A percentile compares a stretch with the other conserved stretches of the same genome.
Conservation (phyloP, 2,888 invertebrate genomes). For the Drosophila eohydei region DNA sequence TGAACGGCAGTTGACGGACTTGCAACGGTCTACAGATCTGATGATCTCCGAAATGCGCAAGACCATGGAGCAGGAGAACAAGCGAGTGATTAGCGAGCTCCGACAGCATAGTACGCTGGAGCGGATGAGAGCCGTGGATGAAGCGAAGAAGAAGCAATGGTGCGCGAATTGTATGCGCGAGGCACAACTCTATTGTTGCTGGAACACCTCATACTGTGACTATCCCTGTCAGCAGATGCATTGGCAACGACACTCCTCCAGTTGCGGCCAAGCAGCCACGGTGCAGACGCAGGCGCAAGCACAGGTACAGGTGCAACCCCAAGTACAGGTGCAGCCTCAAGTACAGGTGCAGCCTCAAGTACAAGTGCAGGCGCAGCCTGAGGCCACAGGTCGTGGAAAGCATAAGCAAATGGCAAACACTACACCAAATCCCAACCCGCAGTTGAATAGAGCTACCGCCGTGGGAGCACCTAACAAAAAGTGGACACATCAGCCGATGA, state of each 20-base stretch:
- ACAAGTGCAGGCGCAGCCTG: background rate
- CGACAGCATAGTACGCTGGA: conserved; percentile 89
- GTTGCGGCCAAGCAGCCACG: conserved; percentile 47
- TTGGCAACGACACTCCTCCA: conserved; percentile 90
- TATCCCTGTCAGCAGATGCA: conserved; percentile 94
- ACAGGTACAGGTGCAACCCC: background rate
- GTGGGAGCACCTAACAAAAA: conserved; percentile 49
- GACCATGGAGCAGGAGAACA: conserved; percentile 89
- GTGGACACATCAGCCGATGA: conserved; percentile 55
- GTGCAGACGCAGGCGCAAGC: conserved; percentile 26
- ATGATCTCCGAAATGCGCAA: conserved; percentile 89
- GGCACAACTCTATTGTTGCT: conserved; percentile 97
- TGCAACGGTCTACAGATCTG: conserved; percentile 89
- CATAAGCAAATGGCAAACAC: conserved; percentile 21
- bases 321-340: conserved; percentile 9
- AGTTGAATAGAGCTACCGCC: conserved; percentile 27
- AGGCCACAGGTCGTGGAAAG: conserved; percentile 19
- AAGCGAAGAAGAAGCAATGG: conserved; percentile 96
- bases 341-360: conserved; percentile 19
- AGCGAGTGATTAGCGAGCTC: conserved; percentile 88
- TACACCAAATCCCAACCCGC: conserved; percentile 20
- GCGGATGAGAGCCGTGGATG: conserved; percentile 88
- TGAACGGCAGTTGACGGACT: conserved; percentile 89
- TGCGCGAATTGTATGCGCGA: conserved; percentile 95
- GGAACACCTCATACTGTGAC: conserved; percentile 98